Base-by-base conservation (phyloP, 2,797 vertebrate species). In the Coregonus suidteri region DNA sequence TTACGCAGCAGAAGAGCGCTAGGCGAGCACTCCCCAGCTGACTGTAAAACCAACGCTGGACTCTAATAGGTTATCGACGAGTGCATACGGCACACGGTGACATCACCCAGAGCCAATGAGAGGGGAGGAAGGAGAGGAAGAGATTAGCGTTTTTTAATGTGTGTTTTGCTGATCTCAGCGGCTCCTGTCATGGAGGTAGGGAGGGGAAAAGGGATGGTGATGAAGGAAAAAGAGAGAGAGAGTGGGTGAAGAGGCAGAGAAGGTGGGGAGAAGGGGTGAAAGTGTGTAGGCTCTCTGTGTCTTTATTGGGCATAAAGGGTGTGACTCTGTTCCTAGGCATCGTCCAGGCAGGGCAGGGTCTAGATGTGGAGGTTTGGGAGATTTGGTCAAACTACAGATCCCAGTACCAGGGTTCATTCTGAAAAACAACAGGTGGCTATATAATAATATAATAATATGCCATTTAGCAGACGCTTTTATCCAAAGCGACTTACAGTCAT, bases 21-120 rank as follows among this genome's bases (percentile, higher is more conserved):
- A 6, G 56, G 5, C 18, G 5, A 59, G 81, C 65, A 7, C 30
- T 83, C 86, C 85, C 81, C 78, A 86, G 91, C 87, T 91, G 90
- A 92, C 85, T 87, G 90, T 92, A 93, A 94, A 88, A 70, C 56
- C 56, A 93, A 92, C 35, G 68, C 81, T 72, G 73, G 88, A 83
- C 84, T 90, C 90, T 93, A 91, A 94, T 93, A 93, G 93, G 92
- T 91, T 93, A 93, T 92, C 89, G 92, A 91, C 86, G 75, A 85
- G 78, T 84, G 78, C 85, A 86, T 85, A 86, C 82, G 82, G 82
- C 87, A 87, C 84, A 87, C 75, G 86, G 90, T 94, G 92, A 94
- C 92, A 92, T 94, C 93, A 94, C 88, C 86, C 81, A 56, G 20
- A 77, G 84, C 93, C 93, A 94, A 95, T 94, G 70, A 82, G 82